Evolutionary conservation across 2,113 vertebrate genomes (phyloP), one percentile per base, ranked within the genome.

Genomic region (Gadus macrocephalus): DNA sequence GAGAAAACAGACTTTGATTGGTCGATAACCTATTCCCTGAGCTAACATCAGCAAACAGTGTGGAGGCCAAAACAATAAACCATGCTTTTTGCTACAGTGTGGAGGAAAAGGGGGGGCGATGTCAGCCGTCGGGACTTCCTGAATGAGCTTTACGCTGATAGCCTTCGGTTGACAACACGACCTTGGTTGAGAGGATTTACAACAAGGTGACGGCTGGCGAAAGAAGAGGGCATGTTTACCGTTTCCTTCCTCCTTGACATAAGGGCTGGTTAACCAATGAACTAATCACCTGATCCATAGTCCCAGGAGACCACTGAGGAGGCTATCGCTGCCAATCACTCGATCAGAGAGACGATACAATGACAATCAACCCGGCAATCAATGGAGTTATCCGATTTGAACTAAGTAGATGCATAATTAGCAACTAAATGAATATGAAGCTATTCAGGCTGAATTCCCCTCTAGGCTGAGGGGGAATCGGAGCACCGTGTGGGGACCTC

Each of bases 41-140:
- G 80, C 58, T 70, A 83, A 80, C 76, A 86, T 77, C 79, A 63
- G 69, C 72, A 76, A 76, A 80, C 69, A 70, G 67, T 71, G 78
- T 35, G 58, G 49, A 73, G 69, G 67, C 65, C 66, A 73, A 6
- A 59, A 60, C 42, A 70, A 66, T 67, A 70, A 68, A 67, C 62
- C 66, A 76, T 38, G 69, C 62, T 58, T 58, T 65, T 65, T 53
- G 66, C 19, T 69, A 9, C 16, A 17, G 59, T 20, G 59, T 22
- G 5, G 22, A 61, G 31, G 31, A 35, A 35, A 7, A 5, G 42
- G 12, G 42, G 42, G 42, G 42, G 2, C 6, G 28, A 31, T 31
- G 28, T 31, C 5, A 35, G 31, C 31, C 31, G 4, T 2, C 6
- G 31, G 31, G 31, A 35, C 31, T 35, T 49, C 42, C 42, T 49